phyloP scores from a whole-genome alignment of 2,113 vertebrate genomes.

The Glaucomys volans region DNA sequence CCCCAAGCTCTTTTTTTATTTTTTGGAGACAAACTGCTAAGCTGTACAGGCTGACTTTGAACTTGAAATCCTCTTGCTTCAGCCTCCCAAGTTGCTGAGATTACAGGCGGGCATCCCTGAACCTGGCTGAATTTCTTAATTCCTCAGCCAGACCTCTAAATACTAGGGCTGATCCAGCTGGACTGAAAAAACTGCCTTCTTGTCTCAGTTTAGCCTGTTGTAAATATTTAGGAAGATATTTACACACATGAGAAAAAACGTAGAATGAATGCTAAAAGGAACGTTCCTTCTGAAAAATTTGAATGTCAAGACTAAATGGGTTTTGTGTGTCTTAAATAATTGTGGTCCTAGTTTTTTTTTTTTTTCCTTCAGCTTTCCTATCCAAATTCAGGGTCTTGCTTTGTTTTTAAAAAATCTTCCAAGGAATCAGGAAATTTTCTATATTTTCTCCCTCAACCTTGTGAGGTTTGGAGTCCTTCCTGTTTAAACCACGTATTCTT shows the following conservation, averaged over 20 bases:
- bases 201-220: constrained; percentile 39
- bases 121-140: not conserved
- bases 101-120: not conserved
- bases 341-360: constrained; percentile 3
- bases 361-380: not conserved
- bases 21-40: not conserved
- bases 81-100: not conserved
- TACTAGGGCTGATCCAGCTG: not conserved
- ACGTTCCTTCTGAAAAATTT: constrained; percentile 46
- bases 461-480: constrained; percentile 5
- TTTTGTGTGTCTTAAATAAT: constrained; percentile 11
- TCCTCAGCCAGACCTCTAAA: not conserved
- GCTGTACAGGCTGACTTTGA: not conserved
- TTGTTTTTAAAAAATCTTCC: not conserved
- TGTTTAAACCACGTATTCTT: not conserved
- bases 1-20: too few species aligned
- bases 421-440: not conserved
- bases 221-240: constrained; percentile 44
- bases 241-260: not conserved
- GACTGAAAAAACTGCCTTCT: constrained; percentile 45
- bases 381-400: not conserved
- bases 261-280: not conserved
- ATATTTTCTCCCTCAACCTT: not conserved
- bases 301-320: not conserved
- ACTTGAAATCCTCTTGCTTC: not conserved